Evolutionary conservation across 2,797 vertebrate species (phyloP).

Genomic region (Tenualosa ilisha): DNA sequence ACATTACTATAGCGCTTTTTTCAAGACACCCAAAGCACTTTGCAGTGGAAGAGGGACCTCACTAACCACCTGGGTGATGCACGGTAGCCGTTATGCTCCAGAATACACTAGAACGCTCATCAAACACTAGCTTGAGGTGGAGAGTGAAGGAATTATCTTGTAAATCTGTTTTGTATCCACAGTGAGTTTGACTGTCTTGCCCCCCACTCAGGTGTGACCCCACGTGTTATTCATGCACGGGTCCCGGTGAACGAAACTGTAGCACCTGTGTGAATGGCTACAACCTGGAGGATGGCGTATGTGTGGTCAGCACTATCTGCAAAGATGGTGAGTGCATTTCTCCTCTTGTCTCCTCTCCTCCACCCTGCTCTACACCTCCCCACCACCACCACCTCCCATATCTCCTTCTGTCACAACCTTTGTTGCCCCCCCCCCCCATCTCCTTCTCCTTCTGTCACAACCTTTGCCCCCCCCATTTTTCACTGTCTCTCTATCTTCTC

Average conservation of each 20-base stretch:
- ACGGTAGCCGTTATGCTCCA: no score
- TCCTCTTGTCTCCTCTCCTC: slow-evolving; percentile 43
- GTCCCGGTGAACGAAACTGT: slow-evolving; percentile 93
- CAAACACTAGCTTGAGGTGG: no score
- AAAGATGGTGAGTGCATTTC: slow-evolving; percentile 92
- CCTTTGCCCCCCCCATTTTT: not conserved
- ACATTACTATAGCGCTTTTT: no score
- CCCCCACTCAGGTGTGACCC: slow-evolving; percentile 81
- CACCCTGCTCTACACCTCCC: slow-evolving; percentile 38
- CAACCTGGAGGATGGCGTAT: slow-evolving; percentile 88
- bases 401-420: not conserved
- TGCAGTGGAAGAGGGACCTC: no score
- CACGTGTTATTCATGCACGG: slow-evolving; percentile 89
- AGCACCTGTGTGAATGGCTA: slow-evolving; percentile 90
- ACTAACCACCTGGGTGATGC: no score
- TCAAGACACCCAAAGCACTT: no score
- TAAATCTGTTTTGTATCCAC: no score
- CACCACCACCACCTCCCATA: not conserved
- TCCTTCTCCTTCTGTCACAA: not conserved
- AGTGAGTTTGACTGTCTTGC: no score
- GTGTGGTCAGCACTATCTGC: slow-evolving; percentile 93
- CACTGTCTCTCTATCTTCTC: not conserved
- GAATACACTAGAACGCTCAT: no score
- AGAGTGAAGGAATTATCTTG: no score
- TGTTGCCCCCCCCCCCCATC: not conserved